These are phyloP conservation scores for Choristoneura fumiferana DNA, from an alignment of 1,140 invertebrate genomes.

Conservation along the genomic window DNA sequence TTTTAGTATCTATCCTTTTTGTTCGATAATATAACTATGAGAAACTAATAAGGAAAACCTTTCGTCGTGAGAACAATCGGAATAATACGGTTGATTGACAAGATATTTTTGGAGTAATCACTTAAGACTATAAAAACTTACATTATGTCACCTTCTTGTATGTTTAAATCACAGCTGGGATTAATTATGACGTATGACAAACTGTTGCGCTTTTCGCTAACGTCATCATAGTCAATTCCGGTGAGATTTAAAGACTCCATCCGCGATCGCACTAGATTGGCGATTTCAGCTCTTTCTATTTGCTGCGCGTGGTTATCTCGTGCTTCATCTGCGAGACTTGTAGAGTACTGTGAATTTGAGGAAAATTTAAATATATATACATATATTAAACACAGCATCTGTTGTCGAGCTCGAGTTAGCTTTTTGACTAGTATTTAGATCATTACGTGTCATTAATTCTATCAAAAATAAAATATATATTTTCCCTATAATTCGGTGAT, in stretches of 20 bases:
- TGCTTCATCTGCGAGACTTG: slow-evolving; percentile 89
- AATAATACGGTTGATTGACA: too few relatives aligned
- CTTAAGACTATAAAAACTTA: slow-evolving; percentile 67
- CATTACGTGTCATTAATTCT: too few relatives aligned
- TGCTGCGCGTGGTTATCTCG: slow-evolving; percentile 92
- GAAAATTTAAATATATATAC: background rate
- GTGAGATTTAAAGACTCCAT: slow-evolving; percentile 96
- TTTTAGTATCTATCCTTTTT: too few relatives aligned
- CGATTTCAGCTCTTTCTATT: slow-evolving; percentile 96
- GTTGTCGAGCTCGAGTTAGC: too few relatives aligned
- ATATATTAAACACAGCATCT: too few relatives aligned
- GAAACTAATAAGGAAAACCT: too few relatives aligned
- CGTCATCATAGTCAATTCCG: slow-evolving; percentile 93
- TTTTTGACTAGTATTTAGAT: too few relatives aligned
- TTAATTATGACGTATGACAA: slow-evolving; percentile 99
- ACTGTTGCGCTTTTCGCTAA: slow-evolving; percentile 93
- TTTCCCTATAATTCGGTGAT: too few relatives aligned
- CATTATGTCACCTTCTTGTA: slow-evolving; percentile 98
- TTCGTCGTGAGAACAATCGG: too few relatives aligned
- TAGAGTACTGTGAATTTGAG: slow-evolving; percentile 83
- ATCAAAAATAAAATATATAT: too few relatives aligned
- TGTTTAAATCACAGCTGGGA: slow-evolving; percentile 96
- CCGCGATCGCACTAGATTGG: slow-evolving; percentile 93
- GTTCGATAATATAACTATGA: too few relatives aligned
- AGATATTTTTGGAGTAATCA: too few relatives aligned